Evolutionary conservation across 2,113 vertebrate genomes (phyloP).

Genomic region (Boleophthalmus pectinirostris): DNA sequence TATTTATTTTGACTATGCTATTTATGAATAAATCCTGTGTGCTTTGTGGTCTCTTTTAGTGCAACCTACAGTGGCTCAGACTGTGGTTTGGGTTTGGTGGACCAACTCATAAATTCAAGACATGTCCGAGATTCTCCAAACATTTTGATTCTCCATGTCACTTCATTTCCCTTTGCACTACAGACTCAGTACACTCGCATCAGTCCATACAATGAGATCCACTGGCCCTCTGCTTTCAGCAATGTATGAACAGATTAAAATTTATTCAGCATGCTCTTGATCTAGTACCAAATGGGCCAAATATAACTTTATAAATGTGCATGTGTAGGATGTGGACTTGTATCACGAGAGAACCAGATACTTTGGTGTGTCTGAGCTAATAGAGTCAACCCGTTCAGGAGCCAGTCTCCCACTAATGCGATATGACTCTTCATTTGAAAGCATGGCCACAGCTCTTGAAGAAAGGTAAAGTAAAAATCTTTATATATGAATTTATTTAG

Average conservation of each 20-base stretch:
- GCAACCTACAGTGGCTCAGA: slow-evolving; percentile 69
- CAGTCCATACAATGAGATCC: slow-evolving; percentile 96
- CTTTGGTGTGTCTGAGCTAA: slow-evolving; percentile 92
- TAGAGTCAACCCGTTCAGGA: slow-evolving; percentile 90
- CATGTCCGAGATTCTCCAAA: slow-evolving; percentile 92
- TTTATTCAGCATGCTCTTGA: not conserved
- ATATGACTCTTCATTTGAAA: slow-evolving; percentile 94
- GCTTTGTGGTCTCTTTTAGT: slow-evolving; percentile 36
- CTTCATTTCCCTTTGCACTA: slow-evolving; percentile 93
- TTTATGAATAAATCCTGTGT: not conserved
- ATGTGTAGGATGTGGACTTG: slow-evolving; percentile 84
- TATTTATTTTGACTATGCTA: no score
- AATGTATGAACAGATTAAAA: slow-evolving; percentile 77
- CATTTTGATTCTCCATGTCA: slow-evolving; percentile 93
- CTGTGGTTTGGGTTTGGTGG: slow-evolving; percentile 82
- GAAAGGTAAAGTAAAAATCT: slow-evolving; percentile 81
- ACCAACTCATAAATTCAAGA: slow-evolving; percentile 90
- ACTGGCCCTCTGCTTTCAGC: slow-evolving; percentile 89
- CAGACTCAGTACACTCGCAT: slow-evolving; percentile 94
- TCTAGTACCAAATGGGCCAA: not conserved
- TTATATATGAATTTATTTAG: not conserved
- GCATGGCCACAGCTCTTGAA: slow-evolving; percentile 89
- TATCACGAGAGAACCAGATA: slow-evolving; percentile 92
- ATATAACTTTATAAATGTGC: not conserved
- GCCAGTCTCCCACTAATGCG: slow-evolving; percentile 90